Conservation (phyloP, 2,888 invertebrate genomes). For the Drosophila koepferae region DNA sequence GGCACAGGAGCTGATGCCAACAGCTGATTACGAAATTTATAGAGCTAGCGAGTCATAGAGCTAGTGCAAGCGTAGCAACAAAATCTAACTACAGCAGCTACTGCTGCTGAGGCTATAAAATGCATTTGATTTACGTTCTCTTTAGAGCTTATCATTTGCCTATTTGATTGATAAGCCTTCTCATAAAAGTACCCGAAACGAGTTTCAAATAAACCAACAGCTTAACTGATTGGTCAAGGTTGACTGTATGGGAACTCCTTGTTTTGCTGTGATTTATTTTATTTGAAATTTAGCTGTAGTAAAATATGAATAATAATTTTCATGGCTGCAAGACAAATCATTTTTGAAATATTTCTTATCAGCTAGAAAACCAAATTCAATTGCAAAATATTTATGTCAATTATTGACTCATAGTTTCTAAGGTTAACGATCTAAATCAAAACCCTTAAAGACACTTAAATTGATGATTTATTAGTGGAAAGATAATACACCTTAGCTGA, state of each 20-base stretch:
- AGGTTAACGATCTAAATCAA: background rate
- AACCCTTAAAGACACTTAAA: background rate
- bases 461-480: background rate
- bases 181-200: conserved; percentile 29
- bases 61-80: background rate
- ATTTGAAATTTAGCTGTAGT: conserved; percentile 6
- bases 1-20: conserved; percentile 41
- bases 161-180: conserved; percentile 37
- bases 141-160: conserved; percentile 48
- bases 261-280: conserved; percentile 37
- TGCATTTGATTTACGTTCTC: conserved; percentile 24
- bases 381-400: background rate
- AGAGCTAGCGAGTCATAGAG: conserved; percentile 11
- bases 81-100: conserved; percentile 18
- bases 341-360: no score
- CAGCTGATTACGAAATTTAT: conserved; percentile 51
- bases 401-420: background rate
- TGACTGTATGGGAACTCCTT: conserved; percentile 27
- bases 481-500: conserved; percentile 12
- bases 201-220: conserved; percentile 5
- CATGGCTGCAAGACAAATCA: background rate
- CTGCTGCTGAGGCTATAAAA: conserved; percentile 25
- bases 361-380: no score
- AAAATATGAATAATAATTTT: background rate
- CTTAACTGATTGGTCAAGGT: conserved; percentile 15